Evolutionary conservation across 2,113 vertebrate genomes (phyloP), one percentile per base, ranked within the genome.

Genomic region (Hippocampus comes): DNA sequence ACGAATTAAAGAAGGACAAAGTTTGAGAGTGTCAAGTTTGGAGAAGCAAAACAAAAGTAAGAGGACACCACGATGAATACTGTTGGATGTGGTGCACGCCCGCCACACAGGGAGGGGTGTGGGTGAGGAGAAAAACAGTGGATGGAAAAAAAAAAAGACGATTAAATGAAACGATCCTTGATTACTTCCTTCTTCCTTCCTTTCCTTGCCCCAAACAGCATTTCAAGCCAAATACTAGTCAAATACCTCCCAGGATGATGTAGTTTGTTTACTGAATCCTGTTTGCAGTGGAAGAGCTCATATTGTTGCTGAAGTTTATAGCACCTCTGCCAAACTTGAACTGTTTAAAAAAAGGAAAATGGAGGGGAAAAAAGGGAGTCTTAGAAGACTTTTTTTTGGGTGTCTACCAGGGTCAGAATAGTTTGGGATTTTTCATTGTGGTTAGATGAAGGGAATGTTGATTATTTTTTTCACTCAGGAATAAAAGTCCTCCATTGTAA

Each of bases 61-160:
- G 65, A 71, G 12, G 7, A 23, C 25, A 12, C 38, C 70, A 70
- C 23, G 48, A 27, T 69, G 53, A 53, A 81, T 76, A 63, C 73
- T 70, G 14, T 49, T 42, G 10, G 48, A 72, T 73, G 65, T 25
- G 63, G 59, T 76, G 55, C 11, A 65, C 12, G 56, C 9, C 12
- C 75, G 75, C 71, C 75, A 78, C 73, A 75, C 41, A 67, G 49
- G 49, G 63, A 68, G 55, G 30, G 30, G 61, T 74, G 30, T 69
- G 65, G 25, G n/a, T 23, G 46, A 57, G 49, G 48, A 64, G 66
- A 71, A 71, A 77, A 71, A 74, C n/a, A 21, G 66, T 23, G 42
- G 63, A 79, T 73, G 34, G 5, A 38, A 38, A 72, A 77, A 72
- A 72, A 86, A 78, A 68, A 82, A 78, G 73, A 83, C 2, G 34